phyloP scores from a whole-genome alignment of 2,797 vertebrate species.

The Coendou prehensilis region DNA sequence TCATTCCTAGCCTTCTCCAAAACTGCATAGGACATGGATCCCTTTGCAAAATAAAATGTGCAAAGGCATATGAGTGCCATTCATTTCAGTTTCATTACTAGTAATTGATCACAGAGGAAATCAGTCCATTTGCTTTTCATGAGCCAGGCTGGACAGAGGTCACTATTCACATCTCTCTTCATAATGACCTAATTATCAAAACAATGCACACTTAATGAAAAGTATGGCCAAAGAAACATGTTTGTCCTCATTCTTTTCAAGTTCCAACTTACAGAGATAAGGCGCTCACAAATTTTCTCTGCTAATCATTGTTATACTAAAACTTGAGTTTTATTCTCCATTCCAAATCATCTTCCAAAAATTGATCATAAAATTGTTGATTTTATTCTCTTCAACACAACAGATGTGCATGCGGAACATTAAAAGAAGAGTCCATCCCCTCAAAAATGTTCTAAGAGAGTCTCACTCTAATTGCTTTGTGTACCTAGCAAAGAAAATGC shows the following conservation, averaged over 20 bases:
- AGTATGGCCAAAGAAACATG: slow-evolving; percentile 45
- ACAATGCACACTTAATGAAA: slow-evolving; percentile 72
- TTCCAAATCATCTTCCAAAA: slow-evolving; percentile 61
- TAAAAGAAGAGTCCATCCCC: slow-evolving; percentile 32
- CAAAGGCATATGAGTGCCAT: slow-evolving; percentile 48
- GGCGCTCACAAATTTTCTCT: slow-evolving; percentile 37
- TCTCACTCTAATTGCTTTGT: slow-evolving; percentile 66
- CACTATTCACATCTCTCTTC: slow-evolving; percentile 63
- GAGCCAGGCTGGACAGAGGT: slow-evolving; percentile 66
- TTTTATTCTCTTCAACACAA: slow-evolving; percentile 28
- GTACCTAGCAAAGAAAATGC: slow-evolving; percentile 57
- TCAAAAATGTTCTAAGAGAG: slow-evolving; percentile 53
- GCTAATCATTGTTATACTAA: slow-evolving; percentile 42
- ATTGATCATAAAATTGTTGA: slow-evolving; percentile 43
- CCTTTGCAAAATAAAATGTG: slow-evolving; percentile 62
- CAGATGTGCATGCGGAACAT: slow-evolving; percentile 28
- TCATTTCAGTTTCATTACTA: slow-evolving; percentile 69
- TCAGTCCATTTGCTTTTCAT: slow-evolving; percentile 67
- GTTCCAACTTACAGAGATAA: slow-evolving; percentile 40
- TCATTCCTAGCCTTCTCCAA: slow-evolving; percentile 7
- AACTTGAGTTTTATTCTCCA: neutral
- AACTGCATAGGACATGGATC: neutral
- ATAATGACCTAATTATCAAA: slow-evolving; percentile 80
- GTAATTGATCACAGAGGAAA: slow-evolving; percentile 77
- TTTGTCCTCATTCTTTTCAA: slow-evolving; percentile 62